Evolutionary conservation across 2,888 invertebrate species (phyloP), one percentile per base, ranked within the genome.

Genomic region (Standfussiana lucernea): DNA sequence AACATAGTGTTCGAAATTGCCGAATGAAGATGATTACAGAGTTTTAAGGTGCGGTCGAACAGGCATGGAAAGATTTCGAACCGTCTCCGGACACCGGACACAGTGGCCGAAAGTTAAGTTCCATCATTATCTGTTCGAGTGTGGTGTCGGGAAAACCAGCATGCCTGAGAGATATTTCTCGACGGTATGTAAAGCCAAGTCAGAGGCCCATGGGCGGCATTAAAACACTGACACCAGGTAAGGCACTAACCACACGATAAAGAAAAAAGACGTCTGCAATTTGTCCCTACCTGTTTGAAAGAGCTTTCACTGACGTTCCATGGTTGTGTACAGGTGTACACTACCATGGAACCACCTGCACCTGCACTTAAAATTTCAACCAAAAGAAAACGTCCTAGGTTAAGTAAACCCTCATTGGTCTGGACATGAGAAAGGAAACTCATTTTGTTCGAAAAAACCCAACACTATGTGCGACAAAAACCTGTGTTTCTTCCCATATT

Each of bases 401-500:
- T 2, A 56, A 18, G 8, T 32, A 56, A 28, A 18, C 2, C 28
- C 56, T 56, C 28, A 18, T 8, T n/a, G 2, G 2, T 56, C 8
- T 6, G 6, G n/a, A 15, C n/a, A 50, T 40, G 13, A 10, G n/a
- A 21, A 77, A 56, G 32, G 10, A 40, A 35, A 18, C 11, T 11
- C 4, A 24, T 28, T 67, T 47, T n/a, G n/a, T 5, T 42, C 24
- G 3, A n/a, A 13, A 37, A 69, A 37, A 83, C 32, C 6, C 15
- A 45, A 53, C 35, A 59, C 65, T 11, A 18, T 8, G 32, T 18
- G 6, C 24, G 37, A 18, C 47, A 45, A 47, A 65, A 70, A 61
- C 42, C 78, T 21, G 21, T 77, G 50, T 32, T 50, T 37, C 50
- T 50, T 45, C 65, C 66, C 47, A 74, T 77, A 77, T 74, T 74